These are phyloP conservation scores for Cossypha dichroa DNA, from an alignment of 2,797 vertebrate species.

Conservation along the genomic window DNA sequence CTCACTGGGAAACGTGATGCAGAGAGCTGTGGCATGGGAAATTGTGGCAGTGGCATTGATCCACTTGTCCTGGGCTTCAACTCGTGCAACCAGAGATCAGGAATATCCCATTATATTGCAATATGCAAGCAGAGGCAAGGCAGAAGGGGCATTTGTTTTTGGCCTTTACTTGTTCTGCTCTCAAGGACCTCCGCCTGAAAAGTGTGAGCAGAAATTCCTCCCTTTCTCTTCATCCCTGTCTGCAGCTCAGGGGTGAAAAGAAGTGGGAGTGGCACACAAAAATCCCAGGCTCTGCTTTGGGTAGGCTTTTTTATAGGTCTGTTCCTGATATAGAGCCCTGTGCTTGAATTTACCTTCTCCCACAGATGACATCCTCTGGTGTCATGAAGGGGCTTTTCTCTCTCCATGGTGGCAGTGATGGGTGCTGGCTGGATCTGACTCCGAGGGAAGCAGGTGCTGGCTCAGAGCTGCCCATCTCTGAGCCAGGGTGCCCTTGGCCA, in stretches of 20 bases:
- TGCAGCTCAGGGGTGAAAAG: background rate
- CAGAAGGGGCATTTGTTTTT: background rate
- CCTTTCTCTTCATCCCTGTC: background rate
- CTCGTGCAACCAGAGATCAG: background rate
- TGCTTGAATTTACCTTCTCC: background rate
- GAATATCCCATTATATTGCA: background rate
- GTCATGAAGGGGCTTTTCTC: conserved; percentile 23
- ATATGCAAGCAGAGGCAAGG: background rate
- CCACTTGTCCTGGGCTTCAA: background rate
- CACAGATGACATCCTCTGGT: background rate
- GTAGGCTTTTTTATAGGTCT: background rate
- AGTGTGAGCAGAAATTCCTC: background rate
- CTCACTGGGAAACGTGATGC: background rate
- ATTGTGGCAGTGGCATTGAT: background rate
- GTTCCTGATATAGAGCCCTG: background rate
- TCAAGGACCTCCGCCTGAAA: background rate
- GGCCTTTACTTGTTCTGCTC: background rate
- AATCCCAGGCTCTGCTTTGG: background rate
- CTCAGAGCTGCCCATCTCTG: background rate
- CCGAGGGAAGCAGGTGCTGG: conserved; percentile 15
- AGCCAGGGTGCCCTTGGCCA: background rate
- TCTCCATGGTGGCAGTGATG: fast-evolving
- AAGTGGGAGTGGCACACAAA: fast-evolving
- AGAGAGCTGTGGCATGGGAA: background rate
- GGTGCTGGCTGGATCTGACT: background rate